phyloP scores from a whole-genome alignment of 2,888 invertebrate genomes.

The Hybos culiciformis region DNA sequence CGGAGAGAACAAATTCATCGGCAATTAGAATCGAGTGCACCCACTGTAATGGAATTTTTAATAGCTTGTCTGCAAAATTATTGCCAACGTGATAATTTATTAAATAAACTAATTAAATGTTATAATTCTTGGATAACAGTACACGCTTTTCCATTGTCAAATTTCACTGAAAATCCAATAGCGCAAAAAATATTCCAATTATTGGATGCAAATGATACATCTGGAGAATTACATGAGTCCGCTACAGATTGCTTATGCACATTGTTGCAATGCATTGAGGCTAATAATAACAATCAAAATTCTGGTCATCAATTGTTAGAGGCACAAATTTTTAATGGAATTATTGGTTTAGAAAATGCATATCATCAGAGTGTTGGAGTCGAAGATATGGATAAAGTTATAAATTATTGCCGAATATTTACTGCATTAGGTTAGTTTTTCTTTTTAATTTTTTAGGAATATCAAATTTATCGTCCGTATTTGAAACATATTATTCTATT shows the following conservation, averaged over 20 bases:
- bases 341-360: constrained; percentile 64
- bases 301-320: constrained; percentile 57
- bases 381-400: constrained; percentile 87
- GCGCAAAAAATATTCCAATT: constrained; percentile 60
- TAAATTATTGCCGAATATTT: constrained; percentile 88
- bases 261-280: constrained; percentile 68
- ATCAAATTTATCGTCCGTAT: background rate
- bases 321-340: constrained; percentile 64
- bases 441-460: background rate
- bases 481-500: too few relatives aligned
- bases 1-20: constrained; percentile 70
- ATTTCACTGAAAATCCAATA: constrained; percentile 58
- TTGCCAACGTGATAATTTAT: constrained; percentile 44
- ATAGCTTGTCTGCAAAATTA: constrained; percentile 58
- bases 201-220: constrained; percentile 45
- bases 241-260: constrained; percentile 85
- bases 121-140: constrained; percentile 86
- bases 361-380: constrained; percentile 85
- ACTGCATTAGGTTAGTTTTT: constrained; percentile 51
- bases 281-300: constrained; percentile 43
- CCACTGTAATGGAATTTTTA: constrained; percentile 65
- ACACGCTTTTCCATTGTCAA: constrained; percentile 61
- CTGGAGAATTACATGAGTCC: constrained; percentile 64
- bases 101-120: constrained; percentile 60
- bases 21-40: constrained; percentile 62